A percentile compares a stretch with the other conserved stretches of the same genome.
Evolutionary conservation across 2,113 vertebrate species (phyloP).

Genomic region (Potamarius usumacintae): DNA sequence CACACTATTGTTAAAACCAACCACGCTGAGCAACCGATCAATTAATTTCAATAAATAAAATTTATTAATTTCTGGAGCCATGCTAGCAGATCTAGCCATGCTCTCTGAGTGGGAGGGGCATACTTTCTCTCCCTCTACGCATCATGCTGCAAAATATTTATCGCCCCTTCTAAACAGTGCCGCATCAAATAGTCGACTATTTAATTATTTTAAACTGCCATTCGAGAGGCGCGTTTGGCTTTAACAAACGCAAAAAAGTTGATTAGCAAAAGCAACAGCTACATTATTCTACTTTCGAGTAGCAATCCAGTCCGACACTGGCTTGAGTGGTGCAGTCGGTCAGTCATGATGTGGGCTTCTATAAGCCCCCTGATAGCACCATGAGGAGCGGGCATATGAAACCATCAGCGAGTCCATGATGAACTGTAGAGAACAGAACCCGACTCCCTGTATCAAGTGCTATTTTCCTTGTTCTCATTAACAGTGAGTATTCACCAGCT

Average conservation of each 20-base stretch:
- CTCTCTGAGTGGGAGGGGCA: not conserved
- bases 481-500: not conserved
- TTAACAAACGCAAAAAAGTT: not conserved
- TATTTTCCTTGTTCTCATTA: not conserved
- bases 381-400: not conserved
- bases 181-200: no score
- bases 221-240: not conserved
- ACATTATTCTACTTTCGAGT: not conserved
- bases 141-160: no score
- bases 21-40: not conserved
- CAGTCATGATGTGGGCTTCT: not conserved
- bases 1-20: not conserved
- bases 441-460: not conserved
- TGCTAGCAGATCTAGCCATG: not conserved
- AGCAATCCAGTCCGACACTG: not conserved
- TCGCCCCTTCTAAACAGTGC: not conserved
- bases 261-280: not conserved
- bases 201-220: not conserved
- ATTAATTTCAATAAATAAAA: no score
- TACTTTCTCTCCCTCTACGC: not conserved
- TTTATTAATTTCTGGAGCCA: not conserved
- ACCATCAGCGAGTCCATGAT: not conserved
- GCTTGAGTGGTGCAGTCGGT: not conserved
- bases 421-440: not conserved
- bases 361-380: not conserved